Base-by-base conservation (phyloP, 1,140 invertebrate genomes). In the Orius insidiosus region DNA sequence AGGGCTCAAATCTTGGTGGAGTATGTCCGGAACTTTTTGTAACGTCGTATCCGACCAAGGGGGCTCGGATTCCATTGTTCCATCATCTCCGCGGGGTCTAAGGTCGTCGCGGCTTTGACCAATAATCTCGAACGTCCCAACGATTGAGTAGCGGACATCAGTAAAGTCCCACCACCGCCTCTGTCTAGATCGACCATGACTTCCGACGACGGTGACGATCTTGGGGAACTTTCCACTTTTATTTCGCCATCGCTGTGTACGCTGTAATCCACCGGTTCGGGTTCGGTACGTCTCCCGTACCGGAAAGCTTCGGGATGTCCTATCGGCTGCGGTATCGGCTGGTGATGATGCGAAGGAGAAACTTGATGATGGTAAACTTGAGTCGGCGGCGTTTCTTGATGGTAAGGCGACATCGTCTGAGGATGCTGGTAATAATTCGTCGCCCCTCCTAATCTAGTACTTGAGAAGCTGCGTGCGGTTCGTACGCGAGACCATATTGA, bases 401-500 rank as follows among this genome's bases (percentile, higher is more conserved):
- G 52, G 14, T 55, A 55, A 0, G 54, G 50, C 0, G 54, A 53
- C 34, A 50, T 41, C 4, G 51, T 36, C 38, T 47, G 39, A 42
- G 52, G 32, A 48, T 55, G 41, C 47, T 40, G 39, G 54, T 47
- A 42, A 52, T 15, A 30, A 50, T 46, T n/a, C 50, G 45, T 8
- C 46, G 37, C 24, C 45, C 33, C 15, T 51, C 46, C 24, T 38
- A 57, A 50, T 14, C 56, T 56, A 18, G 54, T 44, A 56, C 46
- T 3, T 56, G 36, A 2, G 58, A 49, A 6, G 58, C 53, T 5
- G 54, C 52, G 31, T 56, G 68, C 16, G 68, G 65, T 44, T 80
- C 74, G 56, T 84, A 80, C 3, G 83, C 77, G 32, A 92, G 63
- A 1, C 85, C 85, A 59, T 90, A 93, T 56, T 90, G 87, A 18